Evolutionary conservation across 2,113 vertebrate species (phyloP).

Genomic region (Alexandromys fortis): DNA sequence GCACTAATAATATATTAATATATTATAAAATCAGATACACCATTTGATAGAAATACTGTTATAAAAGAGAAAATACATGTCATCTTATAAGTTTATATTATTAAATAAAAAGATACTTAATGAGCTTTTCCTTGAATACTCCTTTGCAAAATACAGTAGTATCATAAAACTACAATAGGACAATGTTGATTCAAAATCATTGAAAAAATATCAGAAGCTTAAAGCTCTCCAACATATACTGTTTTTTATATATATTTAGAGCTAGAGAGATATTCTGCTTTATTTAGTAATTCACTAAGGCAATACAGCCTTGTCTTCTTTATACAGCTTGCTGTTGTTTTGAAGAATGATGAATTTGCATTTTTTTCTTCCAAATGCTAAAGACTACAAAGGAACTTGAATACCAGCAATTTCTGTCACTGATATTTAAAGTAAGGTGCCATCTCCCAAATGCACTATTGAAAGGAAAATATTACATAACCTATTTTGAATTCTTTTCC

Average conservation of each 20-base stretch:
- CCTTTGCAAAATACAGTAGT: not conserved
- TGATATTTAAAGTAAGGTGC: constrained; percentile 16
- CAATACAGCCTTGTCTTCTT: constrained; percentile 17
- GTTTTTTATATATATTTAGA: not conserved
- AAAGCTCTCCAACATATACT: not conserved
- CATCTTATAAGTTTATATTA: not conserved
- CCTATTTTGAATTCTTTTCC: not conserved
- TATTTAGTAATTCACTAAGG: constrained; percentile 16
- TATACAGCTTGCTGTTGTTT: not conserved
- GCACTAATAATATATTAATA: not conserved
- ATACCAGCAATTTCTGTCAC: constrained; percentile 1
- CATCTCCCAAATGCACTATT: not conserved
- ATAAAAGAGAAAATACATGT: not conserved
- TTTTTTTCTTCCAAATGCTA: constrained; percentile 22
- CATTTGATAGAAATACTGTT: constrained; percentile 6
- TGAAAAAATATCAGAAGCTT: constrained; percentile 7
- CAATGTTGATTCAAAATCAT: not conserved
- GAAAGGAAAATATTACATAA: not conserved
- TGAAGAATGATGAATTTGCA: not conserved
- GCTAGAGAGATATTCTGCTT: not conserved
- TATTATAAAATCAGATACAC: not conserved
- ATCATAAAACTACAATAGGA: not conserved
- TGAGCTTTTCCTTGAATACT: not conserved
- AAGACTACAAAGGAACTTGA: not conserved
- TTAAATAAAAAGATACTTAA: constrained; percentile 32